phyloP scores from a whole-genome alignment of 2,113 vertebrate species.

The Aegithalos caudatus region DNA sequence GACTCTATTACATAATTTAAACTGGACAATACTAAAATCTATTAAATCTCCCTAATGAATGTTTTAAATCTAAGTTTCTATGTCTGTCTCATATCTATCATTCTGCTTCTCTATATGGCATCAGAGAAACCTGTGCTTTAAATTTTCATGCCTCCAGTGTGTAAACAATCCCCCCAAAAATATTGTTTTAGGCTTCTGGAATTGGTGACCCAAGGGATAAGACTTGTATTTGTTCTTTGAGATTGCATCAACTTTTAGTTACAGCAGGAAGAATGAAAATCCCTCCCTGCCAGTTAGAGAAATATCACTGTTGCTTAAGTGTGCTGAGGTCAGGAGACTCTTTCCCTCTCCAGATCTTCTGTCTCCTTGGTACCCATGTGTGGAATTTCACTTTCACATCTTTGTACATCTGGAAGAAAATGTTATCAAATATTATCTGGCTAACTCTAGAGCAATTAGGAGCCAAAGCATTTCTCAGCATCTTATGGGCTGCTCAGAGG shows the following conservation, averaged over 20 bases:
- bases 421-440: not conserved
- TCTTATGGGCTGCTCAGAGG: not conserved
- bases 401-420: not conserved
- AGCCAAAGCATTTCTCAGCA: not conserved
- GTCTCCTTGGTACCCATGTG: not conserved
- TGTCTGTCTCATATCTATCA: not conserved
- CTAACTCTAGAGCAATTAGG: not conserved
- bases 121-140: not conserved
- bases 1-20: not conserved
- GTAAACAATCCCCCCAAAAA: not conserved
- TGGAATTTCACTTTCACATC: not conserved
- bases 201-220: not conserved
- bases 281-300: not conserved
- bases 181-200: not conserved
- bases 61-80: rapidly evolving
- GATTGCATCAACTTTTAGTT: not conserved
- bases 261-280: not conserved
- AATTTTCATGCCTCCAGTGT: not conserved
- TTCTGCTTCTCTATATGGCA: not conserved
- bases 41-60: not conserved
- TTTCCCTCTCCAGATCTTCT: not conserved
- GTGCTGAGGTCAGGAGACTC: not conserved
- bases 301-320: not conserved
- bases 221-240: not conserved
- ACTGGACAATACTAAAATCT: not conserved